Base-by-base conservation (phyloP, 2,797 vertebrate genomes). In the Urocyon cinereoargenteus region DNA sequence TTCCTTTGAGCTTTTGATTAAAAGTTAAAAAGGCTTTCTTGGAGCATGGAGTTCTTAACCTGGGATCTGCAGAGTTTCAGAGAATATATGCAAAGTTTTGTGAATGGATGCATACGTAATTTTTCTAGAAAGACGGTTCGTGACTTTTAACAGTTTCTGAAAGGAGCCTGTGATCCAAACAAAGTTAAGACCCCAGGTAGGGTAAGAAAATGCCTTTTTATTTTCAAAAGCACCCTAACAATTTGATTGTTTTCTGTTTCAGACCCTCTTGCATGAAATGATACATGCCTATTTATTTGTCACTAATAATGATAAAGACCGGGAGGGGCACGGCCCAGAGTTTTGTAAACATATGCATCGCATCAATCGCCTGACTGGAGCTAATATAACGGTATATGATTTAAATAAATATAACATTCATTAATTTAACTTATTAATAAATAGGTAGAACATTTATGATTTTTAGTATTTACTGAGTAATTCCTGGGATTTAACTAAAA, bases 221-320 rank as follows among this genome's bases (percentile, higher is more conserved):
- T 72, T 78, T 94, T 95, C 62, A 45, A 10, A 94, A 62, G 51
- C 7, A 9, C n/a, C 55, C 9, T 84, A 77, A 84, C 82, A 78
- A 51, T 64, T 28, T 26, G 28, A 21, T 70, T 78, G 19, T 94
- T 92, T 93, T 94, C 59, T 90, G 24, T 97, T 98, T 86, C 99
- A 99, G 99, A 99, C 99, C 0, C 99, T 99, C 62, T 98, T 99
- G 94, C 99, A 99, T 57, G 99, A 99, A 98, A 99, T 99, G 99
- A 99, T 99, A 96, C 99, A 99, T 12, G 99, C 99, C 1, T 99
- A 99, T 94, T 99, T 99, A 64, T 99, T 99, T 97, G 99, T 99
- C 95, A 99, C 99, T 14, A 99, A 99, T 97, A 99, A 99, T 95
- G 99, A 99, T 97, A 98, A 99, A 94, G 99, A 99, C 97, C 98